Evolutionary conservation across 2,113 vertebrate genomes (phyloP).

Genomic region (Strigops habroptila): DNA sequence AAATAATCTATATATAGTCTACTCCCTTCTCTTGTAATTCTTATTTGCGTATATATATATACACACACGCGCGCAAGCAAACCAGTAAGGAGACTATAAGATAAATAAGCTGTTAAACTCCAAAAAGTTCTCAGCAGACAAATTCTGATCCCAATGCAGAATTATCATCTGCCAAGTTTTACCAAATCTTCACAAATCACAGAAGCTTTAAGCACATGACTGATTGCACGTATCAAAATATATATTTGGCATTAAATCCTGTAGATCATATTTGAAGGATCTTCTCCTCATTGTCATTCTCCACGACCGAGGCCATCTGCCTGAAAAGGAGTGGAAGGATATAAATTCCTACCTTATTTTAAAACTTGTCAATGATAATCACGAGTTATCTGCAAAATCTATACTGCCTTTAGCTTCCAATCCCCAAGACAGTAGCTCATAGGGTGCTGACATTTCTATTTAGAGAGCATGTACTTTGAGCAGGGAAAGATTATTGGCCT

Average conservation of each 20-base stretch:
- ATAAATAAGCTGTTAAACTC: not conserved
- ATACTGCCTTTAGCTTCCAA: not conserved
- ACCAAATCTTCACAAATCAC: not conserved
- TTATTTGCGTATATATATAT: not conserved
- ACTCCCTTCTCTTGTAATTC: not conserved
- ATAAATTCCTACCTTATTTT: constrained; percentile 19
- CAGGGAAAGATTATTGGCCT: not conserved
- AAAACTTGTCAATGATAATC: not conserved
- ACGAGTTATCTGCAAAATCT: not conserved
- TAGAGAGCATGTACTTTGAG: not conserved
- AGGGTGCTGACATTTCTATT: not conserved
- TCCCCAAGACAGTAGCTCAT: not conserved
- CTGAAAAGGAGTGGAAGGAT: constrained; percentile 35
- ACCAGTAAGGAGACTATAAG: not conserved
- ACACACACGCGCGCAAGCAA: rapidly evolving
- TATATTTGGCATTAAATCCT: constrained; percentile 12
- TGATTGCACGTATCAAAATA: not conserved
- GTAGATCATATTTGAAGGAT: constrained; percentile 11
- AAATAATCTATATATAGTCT: not conserved
- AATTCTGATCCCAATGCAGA: not conserved
- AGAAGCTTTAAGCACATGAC: not conserved
- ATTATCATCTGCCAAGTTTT: not conserved
- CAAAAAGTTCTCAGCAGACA: not conserved
- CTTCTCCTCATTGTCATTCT: constrained; percentile 2
- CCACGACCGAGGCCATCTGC: constrained; percentile 20